Conservation (phyloP, 2,888 invertebrate species). For the Schizaphis graminum region DNA sequence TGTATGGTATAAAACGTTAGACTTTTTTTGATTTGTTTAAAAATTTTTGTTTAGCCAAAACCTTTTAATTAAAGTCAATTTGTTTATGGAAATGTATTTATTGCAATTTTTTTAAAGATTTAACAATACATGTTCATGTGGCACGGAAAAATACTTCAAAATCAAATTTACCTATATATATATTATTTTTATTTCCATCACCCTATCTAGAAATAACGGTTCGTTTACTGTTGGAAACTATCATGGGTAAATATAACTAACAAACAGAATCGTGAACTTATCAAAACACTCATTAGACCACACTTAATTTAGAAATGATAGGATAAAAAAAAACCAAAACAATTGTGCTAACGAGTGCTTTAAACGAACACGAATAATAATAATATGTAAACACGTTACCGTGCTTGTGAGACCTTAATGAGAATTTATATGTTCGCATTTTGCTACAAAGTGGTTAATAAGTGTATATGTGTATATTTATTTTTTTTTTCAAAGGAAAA, state of each 20-base stretch:
- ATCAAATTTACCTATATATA: neutral
- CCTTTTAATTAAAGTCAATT: neutral
- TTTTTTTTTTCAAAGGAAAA: slow-evolving; percentile 26
- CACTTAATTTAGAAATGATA: slow-evolving; percentile 54
- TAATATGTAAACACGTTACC: slow-evolving; percentile 48
- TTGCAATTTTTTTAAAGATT: neutral
- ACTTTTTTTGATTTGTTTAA: neutral
- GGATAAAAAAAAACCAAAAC: neutral
- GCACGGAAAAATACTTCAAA: neutral
- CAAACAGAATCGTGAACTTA: slow-evolving; percentile 7
- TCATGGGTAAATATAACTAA: slow-evolving; percentile 4
- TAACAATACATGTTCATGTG: neutral
- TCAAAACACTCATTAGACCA: slow-evolving; percentile 46
- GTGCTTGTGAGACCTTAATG: slow-evolving; percentile 27
- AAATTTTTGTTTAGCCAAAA: neutral
- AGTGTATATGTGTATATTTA: neutral
- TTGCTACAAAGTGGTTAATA: slow-evolving; percentile 15
- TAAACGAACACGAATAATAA: slow-evolving; percentile 29
- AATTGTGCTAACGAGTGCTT: slow-evolving; percentile 51
- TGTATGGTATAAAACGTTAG: neutral
- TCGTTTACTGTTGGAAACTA: neutral
- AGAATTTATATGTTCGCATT: slow-evolving; percentile 49
- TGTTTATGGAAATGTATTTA: neutral
- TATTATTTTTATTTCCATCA: neutral
- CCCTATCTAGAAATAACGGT: neutral